These are phyloP conservation scores for Lepidostoma basale DNA, from an alignment of 1,140 invertebrate species.

Conservation along the genomic window DNA sequence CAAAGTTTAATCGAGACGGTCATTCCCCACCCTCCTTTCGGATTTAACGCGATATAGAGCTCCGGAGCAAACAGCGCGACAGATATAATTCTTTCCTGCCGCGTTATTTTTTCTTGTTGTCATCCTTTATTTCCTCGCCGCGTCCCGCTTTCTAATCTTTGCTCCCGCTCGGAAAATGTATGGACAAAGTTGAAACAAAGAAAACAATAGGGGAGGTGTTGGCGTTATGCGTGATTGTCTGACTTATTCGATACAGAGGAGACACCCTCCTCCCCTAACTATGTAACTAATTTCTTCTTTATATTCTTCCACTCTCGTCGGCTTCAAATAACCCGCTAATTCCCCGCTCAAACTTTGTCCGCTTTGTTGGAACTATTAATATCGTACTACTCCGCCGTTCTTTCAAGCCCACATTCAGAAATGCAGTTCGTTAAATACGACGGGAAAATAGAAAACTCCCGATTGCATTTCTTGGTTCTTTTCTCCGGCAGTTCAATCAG, in stretches of 20 bases:
- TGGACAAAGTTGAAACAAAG: conserved; percentile 22
- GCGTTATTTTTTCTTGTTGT: conserved; percentile 19
- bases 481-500: conserved; percentile 10
- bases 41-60: conserved; percentile 27
- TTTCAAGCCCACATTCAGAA: conserved; percentile 19
- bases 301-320: too few species aligned
- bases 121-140: conserved; percentile 18
- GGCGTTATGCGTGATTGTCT: conserved; percentile 6
- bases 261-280: neutral
- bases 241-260: conserved; percentile 8
- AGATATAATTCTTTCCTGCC: conserved; percentile 33
- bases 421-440: conserved; percentile 19
- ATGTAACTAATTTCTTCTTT: too few species aligned
- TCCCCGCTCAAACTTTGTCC: too few species aligned
- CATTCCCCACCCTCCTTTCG: conserved; percentile 28
- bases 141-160: conserved; percentile 28
- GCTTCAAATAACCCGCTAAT: too few species aligned
- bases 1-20: conserved; percentile 41
- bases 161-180: conserved; percentile 20
- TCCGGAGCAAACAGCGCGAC: conserved; percentile 14
- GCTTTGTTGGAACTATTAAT: conserved; percentile 19
- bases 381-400: conserved; percentile 5
- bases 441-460: conserved; percentile 14
- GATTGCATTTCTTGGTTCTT: neutral
- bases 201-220: conserved; percentile 19